phyloP scores from a whole-genome alignment of 2,113 vertebrate species.

The Platysteira castanea region DNA sequence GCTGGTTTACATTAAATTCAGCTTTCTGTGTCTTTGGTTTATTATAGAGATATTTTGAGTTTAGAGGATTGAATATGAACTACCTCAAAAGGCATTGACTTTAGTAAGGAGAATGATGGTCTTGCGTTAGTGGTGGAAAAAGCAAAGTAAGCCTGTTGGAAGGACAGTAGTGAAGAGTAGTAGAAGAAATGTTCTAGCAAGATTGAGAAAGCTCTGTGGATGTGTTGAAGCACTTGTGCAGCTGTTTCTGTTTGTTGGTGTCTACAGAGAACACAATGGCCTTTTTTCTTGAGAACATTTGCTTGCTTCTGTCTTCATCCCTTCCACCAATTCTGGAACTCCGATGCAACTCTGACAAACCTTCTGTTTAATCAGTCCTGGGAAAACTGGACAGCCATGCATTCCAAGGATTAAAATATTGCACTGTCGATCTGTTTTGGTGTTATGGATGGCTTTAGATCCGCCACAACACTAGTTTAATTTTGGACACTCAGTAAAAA shows the following conservation, averaged over 20 bases:
- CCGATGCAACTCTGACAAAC: neutral
- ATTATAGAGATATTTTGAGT: neutral
- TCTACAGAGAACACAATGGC: neutral
- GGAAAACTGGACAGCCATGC: neutral
- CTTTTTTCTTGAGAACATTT: neutral
- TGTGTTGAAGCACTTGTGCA: neutral
- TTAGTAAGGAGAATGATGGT: neutral
- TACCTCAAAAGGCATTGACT: neutral
- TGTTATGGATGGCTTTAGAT: neutral
- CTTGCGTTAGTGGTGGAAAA: neutral
- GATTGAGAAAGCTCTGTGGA: neutral
- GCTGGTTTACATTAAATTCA: neutral
- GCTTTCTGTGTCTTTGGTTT: neutral
- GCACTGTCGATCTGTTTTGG: neutral
- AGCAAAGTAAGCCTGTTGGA: neutral
- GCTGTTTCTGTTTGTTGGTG: neutral
- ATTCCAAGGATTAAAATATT: neutral
- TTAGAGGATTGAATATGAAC: neutral
- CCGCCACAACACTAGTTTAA: neutral
- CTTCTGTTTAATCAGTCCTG: neutral
- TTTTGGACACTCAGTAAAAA: neutral
- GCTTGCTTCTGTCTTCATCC: neutral
- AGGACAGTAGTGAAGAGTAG: neutral
- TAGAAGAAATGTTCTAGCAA: neutral
- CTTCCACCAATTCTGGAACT: neutral